These are phyloP conservation scores for Megalopta genalis DNA, from an alignment of 1,140 invertebrate genomes.

Conservation along the genomic window DNA sequence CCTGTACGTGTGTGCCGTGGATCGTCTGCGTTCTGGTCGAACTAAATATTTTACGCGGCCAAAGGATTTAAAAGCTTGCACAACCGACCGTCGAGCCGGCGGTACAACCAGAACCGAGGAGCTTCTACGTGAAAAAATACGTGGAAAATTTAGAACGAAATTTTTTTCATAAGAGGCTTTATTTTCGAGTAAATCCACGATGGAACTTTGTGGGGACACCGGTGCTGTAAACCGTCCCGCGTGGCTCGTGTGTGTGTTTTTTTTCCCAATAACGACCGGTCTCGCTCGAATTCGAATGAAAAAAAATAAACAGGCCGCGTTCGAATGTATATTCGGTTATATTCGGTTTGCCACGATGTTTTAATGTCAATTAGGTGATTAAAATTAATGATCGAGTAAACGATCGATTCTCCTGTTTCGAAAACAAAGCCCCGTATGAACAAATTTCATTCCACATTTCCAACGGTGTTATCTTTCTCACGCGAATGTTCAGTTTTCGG, in stretches of 20 bases:
- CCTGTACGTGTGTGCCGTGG: background rate
- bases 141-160: background rate
- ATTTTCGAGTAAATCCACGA: background rate
- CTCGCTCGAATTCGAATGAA: background rate
- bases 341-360: too few species aligned
- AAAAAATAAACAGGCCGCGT: too few species aligned
- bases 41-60: background rate
- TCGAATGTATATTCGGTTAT: too few species aligned
- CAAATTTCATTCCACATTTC: background rate
- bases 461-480: too few species aligned
- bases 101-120: background rate
- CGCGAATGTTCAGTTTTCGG: background rate
- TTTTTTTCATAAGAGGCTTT: background rate
- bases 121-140: background rate
- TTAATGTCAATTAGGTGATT: too few species aligned
- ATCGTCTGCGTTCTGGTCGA: background rate
- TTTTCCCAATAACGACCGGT: background rate
- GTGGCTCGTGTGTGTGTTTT: background rate
- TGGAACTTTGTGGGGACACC: background rate
- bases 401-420: too few species aligned
- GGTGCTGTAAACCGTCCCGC: too few species aligned
- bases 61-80: background rate
- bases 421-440: background rate
- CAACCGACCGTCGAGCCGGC: background rate
- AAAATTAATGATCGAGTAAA: too few species aligned